These are phyloP conservation scores for Calliphora vicina DNA, from an alignment of 1,140 invertebrate genomes.

Conservation along the genomic window DNA sequence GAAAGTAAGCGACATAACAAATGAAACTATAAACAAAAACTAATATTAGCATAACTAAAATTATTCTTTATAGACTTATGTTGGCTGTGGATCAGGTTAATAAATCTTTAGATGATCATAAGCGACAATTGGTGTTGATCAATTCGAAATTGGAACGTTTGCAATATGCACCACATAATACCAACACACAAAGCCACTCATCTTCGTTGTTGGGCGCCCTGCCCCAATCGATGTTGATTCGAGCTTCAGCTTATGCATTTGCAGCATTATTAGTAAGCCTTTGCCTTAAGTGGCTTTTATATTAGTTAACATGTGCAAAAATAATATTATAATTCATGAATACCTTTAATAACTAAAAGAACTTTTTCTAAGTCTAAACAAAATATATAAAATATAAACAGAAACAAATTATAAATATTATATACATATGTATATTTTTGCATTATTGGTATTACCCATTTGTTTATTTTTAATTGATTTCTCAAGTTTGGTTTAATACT, in stretches of 20 bases:
- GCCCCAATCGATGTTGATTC: conserved; percentile 38
- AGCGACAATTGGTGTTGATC: conserved; percentile 52
- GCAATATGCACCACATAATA: conserved; percentile 49
- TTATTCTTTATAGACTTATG: conserved; percentile 45
- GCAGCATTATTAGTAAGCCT: conserved; percentile 32
- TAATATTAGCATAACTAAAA: too few relatives aligned
- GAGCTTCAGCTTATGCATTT: conserved; percentile 37
- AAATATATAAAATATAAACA: background rate
- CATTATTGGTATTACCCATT: background rate
- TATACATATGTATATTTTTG: background rate
- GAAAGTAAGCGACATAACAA: background rate
- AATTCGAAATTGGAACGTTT: conserved; percentile 51
- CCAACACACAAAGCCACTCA: conserved; percentile 21
- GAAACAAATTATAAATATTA: background rate
- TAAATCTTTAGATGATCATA: conserved; percentile 49
- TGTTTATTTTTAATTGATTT: background rate
- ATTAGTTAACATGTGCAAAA: conserved; percentile 32
- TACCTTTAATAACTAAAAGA: background rate
- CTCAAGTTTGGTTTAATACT: background rate
- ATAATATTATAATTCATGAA: background rate
- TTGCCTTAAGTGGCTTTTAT: conserved; percentile 33
- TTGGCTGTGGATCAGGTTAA: conserved; percentile 54
- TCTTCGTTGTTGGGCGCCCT: conserved; percentile 12
- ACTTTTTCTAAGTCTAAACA: background rate
- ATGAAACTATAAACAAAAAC: background rate